These are phyloP conservation scores for Heteropelma amictum DNA, from an alignment of 2,888 invertebrate genomes.

Conservation along the genomic window DNA sequence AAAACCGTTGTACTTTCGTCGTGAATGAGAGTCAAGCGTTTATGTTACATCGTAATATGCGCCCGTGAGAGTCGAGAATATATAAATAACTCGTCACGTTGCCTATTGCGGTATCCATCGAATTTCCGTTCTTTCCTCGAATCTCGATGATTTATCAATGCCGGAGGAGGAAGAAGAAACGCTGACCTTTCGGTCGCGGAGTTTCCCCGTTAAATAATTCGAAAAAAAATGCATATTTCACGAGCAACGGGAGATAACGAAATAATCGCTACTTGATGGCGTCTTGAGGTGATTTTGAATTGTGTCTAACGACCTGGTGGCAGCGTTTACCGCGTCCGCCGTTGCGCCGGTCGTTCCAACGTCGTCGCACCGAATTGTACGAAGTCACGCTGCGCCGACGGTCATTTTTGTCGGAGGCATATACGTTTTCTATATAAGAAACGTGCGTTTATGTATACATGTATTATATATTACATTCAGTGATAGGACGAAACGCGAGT, in stretches of 20 bases:
- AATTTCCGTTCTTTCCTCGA: slow-evolving; percentile 58
- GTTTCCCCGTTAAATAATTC: slow-evolving; percentile 39
- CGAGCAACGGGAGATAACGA: slow-evolving; percentile 61
- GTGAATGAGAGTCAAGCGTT: slow-evolving; percentile 19
- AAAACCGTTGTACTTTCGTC: slow-evolving; percentile 6
- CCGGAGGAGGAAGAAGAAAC: slow-evolving; percentile 9
- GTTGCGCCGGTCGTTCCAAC: slow-evolving; percentile 58
- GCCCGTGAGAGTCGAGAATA: not conserved
- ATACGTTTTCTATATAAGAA: too few species aligned
- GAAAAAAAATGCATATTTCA: slow-evolving; percentile 54
- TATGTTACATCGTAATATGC: slow-evolving; percentile 26
- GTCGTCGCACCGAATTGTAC: slow-evolving; percentile 72
- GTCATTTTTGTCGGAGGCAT: slow-evolving; percentile 48
- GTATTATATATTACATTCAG: not conserved
- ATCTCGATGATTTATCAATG: slow-evolving; percentile 33
- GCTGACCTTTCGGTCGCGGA: not conserved
- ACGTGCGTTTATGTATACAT: too few species aligned
- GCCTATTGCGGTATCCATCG: slow-evolving; percentile 54
- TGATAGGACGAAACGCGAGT: slow-evolving; percentile 13
- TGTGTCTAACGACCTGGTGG: slow-evolving; percentile 75
- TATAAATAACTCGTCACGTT: slow-evolving; percentile 54
- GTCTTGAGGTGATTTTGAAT: slow-evolving; percentile 76
- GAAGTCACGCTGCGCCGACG: slow-evolving; percentile 72
- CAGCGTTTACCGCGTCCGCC: slow-evolving; percentile 72
- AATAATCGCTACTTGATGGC: slow-evolving; percentile 75